Percentiles rank a stretch among this genome's conserved stretches.
These are phyloP conservation scores for Megaceryle alcyon DNA, from an alignment of 2,797 vertebrate species.

Conservation along the genomic window DNA sequence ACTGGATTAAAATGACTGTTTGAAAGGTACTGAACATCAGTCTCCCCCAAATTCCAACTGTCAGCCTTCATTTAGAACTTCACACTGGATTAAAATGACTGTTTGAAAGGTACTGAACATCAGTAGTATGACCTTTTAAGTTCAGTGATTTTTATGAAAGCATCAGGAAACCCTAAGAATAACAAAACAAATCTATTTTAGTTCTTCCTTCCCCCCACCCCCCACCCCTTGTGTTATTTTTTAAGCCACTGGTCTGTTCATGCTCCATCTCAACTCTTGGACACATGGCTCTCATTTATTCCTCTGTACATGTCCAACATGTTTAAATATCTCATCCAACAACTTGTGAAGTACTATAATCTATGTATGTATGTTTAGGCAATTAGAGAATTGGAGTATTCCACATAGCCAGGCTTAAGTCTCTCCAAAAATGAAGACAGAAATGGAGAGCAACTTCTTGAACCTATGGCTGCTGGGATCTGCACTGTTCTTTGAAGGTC, in stretches of 20 bases:
- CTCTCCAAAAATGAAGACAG: background rate
- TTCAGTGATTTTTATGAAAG: background rate
- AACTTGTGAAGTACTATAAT: background rate
- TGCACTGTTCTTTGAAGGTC: background rate
- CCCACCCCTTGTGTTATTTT: background rate
- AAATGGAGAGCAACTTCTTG: background rate
- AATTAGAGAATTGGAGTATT: background rate
- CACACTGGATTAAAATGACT: background rate
- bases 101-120: background rate
- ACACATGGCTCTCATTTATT: background rate
- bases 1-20: slow-evolving; percentile 1
- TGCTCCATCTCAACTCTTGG: background rate
- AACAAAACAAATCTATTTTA: slow-evolving; percentile 14
- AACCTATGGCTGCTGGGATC: background rate
- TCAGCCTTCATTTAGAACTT: background rate
- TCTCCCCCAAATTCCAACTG: slow-evolving; percentile 22
- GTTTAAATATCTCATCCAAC: background rate
- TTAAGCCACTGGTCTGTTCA: background rate
- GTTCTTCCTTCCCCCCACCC: background rate
- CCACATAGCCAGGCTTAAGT: background rate
- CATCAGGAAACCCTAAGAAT: background rate
- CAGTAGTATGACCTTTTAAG: background rate
- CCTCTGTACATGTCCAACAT: background rate
- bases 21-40: background rate
- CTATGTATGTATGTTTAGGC: background rate